Evolutionary conservation across 2,797 vertebrate genomes (phyloP).

Genomic region (Rhabdomys pumilio): DNA sequence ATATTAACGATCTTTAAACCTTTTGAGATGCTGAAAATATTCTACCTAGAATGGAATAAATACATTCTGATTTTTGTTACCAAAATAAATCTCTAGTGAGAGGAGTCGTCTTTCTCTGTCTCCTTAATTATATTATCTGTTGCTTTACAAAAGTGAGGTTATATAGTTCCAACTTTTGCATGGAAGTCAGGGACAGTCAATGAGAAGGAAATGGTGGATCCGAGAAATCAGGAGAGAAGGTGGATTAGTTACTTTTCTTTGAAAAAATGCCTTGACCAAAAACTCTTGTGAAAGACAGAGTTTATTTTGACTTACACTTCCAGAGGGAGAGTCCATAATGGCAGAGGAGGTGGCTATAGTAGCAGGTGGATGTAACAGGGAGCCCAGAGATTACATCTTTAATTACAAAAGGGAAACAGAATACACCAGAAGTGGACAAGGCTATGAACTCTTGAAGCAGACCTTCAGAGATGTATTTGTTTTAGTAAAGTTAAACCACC

Average conservation of each 20-base stretch:
- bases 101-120: background rate
- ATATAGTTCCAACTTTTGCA: slow-evolving; percentile 44
- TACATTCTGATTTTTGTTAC: background rate
- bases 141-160: slow-evolving; percentile 5
- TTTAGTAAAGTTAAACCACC: background rate
- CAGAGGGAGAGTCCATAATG: background rate
- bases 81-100: slow-evolving; percentile 49
- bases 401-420: background rate
- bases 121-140: background rate
- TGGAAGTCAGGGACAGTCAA: background rate
- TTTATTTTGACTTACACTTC: background rate
- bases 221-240: background rate
- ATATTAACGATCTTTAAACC: background rate
- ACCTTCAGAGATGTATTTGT: background rate
- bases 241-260: no score
- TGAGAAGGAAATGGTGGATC: background rate
- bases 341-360: background rate
- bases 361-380: background rate
- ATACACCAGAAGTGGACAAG: background rate
- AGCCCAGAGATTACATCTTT: background rate
- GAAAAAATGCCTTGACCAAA: background rate
- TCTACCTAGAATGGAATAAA: background rate
- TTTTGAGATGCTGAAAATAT: background rate
- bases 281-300: background rate
- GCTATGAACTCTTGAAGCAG: no score